A percentile compares a stretch with the other conserved stretches of the same genome.
Conservation (phyloP, 2,888 invertebrate species). For the Perizoma flavofasciatum region DNA sequence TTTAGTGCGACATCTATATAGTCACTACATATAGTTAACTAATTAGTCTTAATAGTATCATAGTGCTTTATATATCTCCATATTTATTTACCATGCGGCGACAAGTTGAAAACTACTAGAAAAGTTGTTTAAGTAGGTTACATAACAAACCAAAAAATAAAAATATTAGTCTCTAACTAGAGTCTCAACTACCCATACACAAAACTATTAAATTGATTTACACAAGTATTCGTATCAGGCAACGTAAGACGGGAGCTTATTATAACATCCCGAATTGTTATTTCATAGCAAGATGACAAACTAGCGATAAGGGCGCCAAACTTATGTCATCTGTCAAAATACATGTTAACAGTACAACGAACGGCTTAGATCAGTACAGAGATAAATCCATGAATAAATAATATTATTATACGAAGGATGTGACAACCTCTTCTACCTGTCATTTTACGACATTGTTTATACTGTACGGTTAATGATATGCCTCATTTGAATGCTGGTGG, state of each 20-base stretch:
- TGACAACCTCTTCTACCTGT: conserved; percentile 74
- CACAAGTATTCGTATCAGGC: conserved; percentile 62
- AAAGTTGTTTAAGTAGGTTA: background rate
- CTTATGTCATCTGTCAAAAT: conserved; percentile 84
- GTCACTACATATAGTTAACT: too few species aligned
- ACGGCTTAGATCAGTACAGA: conserved; percentile 40
- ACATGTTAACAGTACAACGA: conserved; percentile 77
- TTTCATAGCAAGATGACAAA: conserved; percentile 76
- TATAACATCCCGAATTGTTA: conserved; percentile 77
- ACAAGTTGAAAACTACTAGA: too few species aligned
- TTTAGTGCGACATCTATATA: too few species aligned
- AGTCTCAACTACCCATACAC: conserved; percentile 33
- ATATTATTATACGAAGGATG: conserved; percentile 53
- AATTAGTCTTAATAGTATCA: too few species aligned
- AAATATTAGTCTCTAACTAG: background rate
- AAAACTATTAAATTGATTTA: conserved; percentile 70
- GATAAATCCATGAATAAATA: conserved; percentile 33
- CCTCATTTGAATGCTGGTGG: conserved; percentile 80
- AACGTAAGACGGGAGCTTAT: conserved; percentile 82
- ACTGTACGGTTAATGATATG: conserved; percentile 72
- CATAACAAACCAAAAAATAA: background rate
- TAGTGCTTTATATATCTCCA: too few species aligned
- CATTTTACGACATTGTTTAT: conserved; percentile 80
- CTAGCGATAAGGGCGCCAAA: conserved; percentile 73
- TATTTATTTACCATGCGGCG: too few species aligned